Conservation (phyloP, 2,888 invertebrate species). For the Diarsia brunnea region DNA sequence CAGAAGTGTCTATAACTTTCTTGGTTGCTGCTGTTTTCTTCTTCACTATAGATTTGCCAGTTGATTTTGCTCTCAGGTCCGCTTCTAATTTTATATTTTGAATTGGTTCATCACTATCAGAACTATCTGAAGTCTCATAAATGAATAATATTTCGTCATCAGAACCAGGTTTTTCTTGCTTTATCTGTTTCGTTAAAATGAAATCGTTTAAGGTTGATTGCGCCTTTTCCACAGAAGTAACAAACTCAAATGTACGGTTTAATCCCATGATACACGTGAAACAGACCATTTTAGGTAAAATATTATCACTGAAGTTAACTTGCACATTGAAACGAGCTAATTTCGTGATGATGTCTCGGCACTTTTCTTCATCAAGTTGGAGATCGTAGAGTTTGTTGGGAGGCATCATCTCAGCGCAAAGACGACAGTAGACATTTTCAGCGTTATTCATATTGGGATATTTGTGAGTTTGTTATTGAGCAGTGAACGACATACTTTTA, state of each 20-base stretch:
- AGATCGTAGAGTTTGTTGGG: slow-evolving; percentile 73
- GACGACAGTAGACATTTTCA: slow-evolving; percentile 71
- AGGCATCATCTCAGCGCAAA: slow-evolving; percentile 79
- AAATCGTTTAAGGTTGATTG: slow-evolving; percentile 73
- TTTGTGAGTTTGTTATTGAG: background rate
- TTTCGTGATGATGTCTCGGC: slow-evolving; percentile 72
- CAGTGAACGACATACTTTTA: slow-evolving; percentile 29
- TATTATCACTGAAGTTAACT: slow-evolving; percentile 70
- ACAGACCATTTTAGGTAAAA: slow-evolving; percentile 79
- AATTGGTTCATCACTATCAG: slow-evolving; percentile 26
- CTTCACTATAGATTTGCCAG: background rate
- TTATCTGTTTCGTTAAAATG: slow-evolving; percentile 69
- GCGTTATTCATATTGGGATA: slow-evolving; percentile 65
- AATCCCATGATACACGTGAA: slow-evolving; percentile 75
- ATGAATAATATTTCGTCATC: slow-evolving; percentile 57
- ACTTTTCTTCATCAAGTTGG: slow-evolving; percentile 66
- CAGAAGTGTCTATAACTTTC: slow-evolving; percentile 40
- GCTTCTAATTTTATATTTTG: slow-evolving; percentile 41
- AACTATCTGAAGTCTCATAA: slow-evolving; percentile 32
- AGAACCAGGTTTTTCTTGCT: slow-evolving; percentile 66
- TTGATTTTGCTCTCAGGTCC: background rate
- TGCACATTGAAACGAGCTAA: slow-evolving; percentile 73
- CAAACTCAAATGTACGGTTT: slow-evolving; percentile 78
- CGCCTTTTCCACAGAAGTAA: slow-evolving; percentile 75
- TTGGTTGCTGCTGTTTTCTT: background rate